phyloP scores from a whole-genome alignment of 2,113 vertebrate genomes.

The Capricornis sumatraensis region DNA sequence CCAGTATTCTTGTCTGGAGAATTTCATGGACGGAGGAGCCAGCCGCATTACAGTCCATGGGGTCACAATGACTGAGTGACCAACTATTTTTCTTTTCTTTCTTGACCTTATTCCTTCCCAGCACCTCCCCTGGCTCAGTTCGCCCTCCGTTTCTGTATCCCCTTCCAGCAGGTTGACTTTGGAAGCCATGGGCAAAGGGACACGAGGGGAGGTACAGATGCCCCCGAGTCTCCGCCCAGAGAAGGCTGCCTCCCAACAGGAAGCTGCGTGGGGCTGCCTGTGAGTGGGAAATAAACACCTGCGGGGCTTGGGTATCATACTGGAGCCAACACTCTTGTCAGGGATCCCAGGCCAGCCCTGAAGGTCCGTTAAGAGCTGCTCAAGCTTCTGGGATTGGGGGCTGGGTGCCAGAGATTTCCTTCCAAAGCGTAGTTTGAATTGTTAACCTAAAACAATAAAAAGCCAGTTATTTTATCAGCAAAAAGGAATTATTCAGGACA shows the following conservation, averaged over 20 bases:
- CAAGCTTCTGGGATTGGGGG: neutral
- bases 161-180: neutral
- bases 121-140: neutral
- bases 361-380: fast-evolving
- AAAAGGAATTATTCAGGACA: neutral
- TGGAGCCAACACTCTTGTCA: fast-evolving
- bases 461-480: neutral
- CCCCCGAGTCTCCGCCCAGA: no score
- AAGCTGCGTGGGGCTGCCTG: fast-evolving
- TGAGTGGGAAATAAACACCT: neutral
- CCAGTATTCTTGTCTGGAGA: neutral
- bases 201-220: fast-evolving
- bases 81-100: neutral
- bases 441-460: neutral
- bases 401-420: neutral
- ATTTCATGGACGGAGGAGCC: neutral
- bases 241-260: no score
- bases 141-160: neutral
- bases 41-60: fast-evolving
- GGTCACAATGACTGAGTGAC: neutral
- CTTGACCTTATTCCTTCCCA: neutral
- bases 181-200: neutral
- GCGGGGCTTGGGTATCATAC: fast-evolving
- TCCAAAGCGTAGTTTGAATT: neutral
- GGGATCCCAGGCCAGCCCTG: neutral